Percentiles rank a stretch among this genome's conserved stretches.
Evolutionary conservation across 2,888 invertebrate genomes (phyloP).

Genomic region (Timema cristinae): DNA sequence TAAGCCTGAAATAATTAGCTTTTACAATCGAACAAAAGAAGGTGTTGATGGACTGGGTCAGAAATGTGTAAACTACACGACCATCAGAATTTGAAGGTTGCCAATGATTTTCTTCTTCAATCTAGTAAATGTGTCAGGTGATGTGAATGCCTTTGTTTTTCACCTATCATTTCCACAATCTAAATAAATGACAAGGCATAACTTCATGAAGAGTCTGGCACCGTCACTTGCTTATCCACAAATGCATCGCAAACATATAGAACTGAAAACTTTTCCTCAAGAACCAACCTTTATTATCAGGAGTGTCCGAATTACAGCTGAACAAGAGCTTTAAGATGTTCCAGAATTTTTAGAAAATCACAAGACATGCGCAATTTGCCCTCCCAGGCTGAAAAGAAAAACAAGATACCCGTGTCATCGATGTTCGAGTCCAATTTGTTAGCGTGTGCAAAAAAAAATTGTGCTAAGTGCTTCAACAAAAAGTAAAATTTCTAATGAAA

Average conservation of each 20-base stretch:
- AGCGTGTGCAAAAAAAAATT: too few species aligned
- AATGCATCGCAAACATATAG: too few species aligned
- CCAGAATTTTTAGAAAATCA: too few species aligned
- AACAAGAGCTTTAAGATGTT: too few species aligned
- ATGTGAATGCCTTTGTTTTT: not conserved
- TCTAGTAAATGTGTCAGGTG: conserved; percentile 29
- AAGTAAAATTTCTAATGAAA: too few species aligned
- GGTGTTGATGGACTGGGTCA: conserved; percentile 35
- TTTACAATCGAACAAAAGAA: conserved; percentile 36
- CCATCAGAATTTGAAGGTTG: conserved; percentile 34
- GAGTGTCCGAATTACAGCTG: too few species aligned
- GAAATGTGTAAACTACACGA: conserved; percentile 35
- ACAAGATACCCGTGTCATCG: not conserved
- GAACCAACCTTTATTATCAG: too few species aligned
- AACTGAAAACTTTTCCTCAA: too few species aligned
- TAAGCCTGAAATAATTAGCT: conserved; percentile 35
- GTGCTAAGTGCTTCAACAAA: too few species aligned
- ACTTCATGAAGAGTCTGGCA: not conserved
- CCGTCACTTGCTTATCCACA: not conserved
- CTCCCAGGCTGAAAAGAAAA: not conserved
- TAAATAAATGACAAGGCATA: not conserved
- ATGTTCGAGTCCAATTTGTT: not conserved
- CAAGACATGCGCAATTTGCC: too few species aligned
- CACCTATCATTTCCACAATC: not conserved
- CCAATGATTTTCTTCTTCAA: conserved; percentile 29